These are phyloP conservation scores for Melanostoma mellinum DNA, from an alignment of 2,888 invertebrate genomes.

Conservation along the genomic window DNA sequence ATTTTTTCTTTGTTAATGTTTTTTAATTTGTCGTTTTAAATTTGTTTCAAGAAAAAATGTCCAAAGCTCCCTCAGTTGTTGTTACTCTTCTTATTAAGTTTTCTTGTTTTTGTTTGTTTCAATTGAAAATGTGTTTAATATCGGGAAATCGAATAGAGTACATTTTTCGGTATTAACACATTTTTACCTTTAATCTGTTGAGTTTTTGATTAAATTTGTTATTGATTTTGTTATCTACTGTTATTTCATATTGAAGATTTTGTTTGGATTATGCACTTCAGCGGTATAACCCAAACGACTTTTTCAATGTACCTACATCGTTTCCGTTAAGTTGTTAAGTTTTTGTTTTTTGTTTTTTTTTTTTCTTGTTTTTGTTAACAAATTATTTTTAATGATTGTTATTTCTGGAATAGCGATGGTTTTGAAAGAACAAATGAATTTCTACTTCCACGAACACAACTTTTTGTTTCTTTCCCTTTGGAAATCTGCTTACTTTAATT, in stretches of 20 bases:
- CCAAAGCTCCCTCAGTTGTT: neutral
- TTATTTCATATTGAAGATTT: slow-evolving; percentile 28
- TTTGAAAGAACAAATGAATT: slow-evolving; percentile 40
- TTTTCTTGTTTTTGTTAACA: slow-evolving; percentile 50
- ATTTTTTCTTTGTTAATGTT: neutral
- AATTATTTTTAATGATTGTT: slow-evolving; percentile 55
- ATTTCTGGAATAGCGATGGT: too few species aligned
- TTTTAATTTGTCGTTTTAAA: neutral
- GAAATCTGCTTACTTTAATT: neutral
- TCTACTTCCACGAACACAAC: slow-evolving; percentile 17
- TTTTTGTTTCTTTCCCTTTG: neutral
- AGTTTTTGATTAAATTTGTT: slow-evolving; percentile 31
- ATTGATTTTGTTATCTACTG: slow-evolving; percentile 31
- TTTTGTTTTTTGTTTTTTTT: slow-evolving; percentile 33
- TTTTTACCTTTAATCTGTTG: slow-evolving; percentile 15
- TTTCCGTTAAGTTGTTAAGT: slow-evolving; percentile 38
- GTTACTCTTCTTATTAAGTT: slow-evolving; percentile 23
- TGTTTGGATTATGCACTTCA: slow-evolving; percentile 36
- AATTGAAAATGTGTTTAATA: slow-evolving; percentile 22
- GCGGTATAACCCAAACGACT: slow-evolving; percentile 30
- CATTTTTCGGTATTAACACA: slow-evolving; percentile 26
- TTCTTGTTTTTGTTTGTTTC: neutral
- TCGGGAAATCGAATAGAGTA: slow-evolving; percentile 3
- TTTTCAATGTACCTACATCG: slow-evolving; percentile 37
- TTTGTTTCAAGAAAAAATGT: slow-evolving; percentile 20